Evolutionary conservation across 1,140 invertebrate genomes (phyloP), one percentile per base, ranked within the genome.

Genomic region (Drosophila fuyamai): DNA sequence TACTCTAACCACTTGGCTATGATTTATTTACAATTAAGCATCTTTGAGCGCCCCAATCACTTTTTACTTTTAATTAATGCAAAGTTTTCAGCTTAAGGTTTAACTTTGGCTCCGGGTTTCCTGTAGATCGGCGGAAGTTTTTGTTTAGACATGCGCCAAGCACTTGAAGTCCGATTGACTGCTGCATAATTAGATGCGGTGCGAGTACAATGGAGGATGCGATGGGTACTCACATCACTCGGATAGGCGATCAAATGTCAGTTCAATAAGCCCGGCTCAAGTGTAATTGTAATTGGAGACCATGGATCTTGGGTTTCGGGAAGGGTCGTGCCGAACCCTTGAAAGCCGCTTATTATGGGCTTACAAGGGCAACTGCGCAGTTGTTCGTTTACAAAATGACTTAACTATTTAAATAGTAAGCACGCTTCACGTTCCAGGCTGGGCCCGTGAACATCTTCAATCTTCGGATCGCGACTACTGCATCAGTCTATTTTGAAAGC

Each of bases 131-230:
- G 62, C 82, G 82, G 82, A 86, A 86, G 83, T 60, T 78, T 82
- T 53, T 76, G 72, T 68, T 86, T 72, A 70, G 83, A 78, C 81
- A 80, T 59, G 76, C 56, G 61, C 44, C 61, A 72, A 73, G 62
- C 68, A 88, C 76, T 88, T 76, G 79, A 85, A 27, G 65, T 79
- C 58, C 54, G 62, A 40, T 44, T 55, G 41, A 46, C 35, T 27
- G 50, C 50, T 83, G 82, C 80, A 88, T 88, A 88, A 88, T 88
- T 88, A 86, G 83, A 86, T 71, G 76, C 65, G 83, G 75, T 75
- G 76, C 8, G 56, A 23, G 16, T 27, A 16, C 14, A 59, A 47
- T 58, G 14, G 29, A 50, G 47, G 51, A 58, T 66, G 32, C 16
- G 67, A 38, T 70, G 50, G 55, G 70, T 80, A 81, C 76, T 72